Evolutionary conservation across 2,113 vertebrate genomes (phyloP).

Genomic region (Echinops telfairi): DNA sequence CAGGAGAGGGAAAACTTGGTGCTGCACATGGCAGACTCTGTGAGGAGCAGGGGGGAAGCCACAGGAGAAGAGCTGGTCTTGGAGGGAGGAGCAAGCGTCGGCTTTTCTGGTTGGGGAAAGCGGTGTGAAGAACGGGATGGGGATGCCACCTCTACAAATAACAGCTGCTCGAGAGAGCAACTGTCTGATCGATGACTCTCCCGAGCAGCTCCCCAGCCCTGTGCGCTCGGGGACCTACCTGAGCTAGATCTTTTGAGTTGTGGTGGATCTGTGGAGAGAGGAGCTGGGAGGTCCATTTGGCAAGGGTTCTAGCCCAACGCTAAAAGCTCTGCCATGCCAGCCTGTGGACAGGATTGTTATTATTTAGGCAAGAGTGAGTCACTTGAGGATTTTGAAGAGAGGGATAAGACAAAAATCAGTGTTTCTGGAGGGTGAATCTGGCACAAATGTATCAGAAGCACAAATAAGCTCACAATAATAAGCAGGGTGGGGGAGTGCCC

Average conservation of each 20-base stretch:
- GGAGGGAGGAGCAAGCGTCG: not conserved
- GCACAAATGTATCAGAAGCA: not conserved
- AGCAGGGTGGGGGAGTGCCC: not conserved
- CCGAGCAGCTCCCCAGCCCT: not conserved
- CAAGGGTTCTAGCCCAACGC: not conserved
- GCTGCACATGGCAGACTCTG: not conserved
- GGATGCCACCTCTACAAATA: not conserved
- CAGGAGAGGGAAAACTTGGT: not conserved
- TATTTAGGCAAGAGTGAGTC: slow-evolving; percentile 58
- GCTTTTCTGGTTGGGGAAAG: not conserved
- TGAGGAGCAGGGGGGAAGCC: not conserved
- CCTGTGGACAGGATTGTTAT: slow-evolving; percentile 43
- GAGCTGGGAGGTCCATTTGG: not conserved
- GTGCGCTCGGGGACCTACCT: not conserved
- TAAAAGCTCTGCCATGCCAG: not conserved
- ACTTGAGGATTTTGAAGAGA: slow-evolving; percentile 18
- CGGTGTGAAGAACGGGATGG: not conserved
- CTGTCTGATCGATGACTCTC: not conserved
- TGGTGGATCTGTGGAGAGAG: not conserved
- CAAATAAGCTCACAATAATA: not conserved
- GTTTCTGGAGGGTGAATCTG: slow-evolving; percentile 52
- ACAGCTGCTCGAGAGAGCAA: not conserved
- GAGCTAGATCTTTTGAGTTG: not conserved
- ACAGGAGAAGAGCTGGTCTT: not conserved
- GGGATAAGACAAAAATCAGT: slow-evolving; percentile 24